Conservation (phyloP, 2,797 vertebrate genomes). For the Sebastes iracundus region DNA sequence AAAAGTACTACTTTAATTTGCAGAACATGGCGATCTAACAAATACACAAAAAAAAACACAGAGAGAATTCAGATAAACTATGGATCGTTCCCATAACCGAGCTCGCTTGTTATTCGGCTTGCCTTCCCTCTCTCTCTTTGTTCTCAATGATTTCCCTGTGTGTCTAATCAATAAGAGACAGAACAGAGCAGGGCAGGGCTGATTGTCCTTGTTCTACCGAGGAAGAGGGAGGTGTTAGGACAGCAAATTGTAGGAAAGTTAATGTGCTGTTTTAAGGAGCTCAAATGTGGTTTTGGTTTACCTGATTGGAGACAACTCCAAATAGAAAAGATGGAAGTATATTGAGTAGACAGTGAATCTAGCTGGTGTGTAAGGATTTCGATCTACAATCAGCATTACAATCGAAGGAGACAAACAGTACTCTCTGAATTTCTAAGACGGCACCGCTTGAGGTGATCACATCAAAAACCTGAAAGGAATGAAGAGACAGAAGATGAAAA, state of each 20-base stretch:
- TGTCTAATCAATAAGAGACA: slow-evolving; percentile 68
- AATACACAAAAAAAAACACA: slow-evolving; percentile 20
- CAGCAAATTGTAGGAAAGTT: slow-evolving; percentile 7
- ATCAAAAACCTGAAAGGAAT: neutral
- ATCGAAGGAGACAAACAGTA: neutral
- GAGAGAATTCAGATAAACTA: slow-evolving; percentile 45
- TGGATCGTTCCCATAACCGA: slow-evolving; percentile 76
- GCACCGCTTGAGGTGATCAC: neutral
- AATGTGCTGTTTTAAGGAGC: neutral
- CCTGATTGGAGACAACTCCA: neutral
- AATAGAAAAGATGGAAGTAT: neutral
- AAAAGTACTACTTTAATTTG: slow-evolving; percentile 7
- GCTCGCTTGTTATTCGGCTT: slow-evolving; percentile 46
- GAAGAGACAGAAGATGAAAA: neutral
- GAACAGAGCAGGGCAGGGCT: slow-evolving; percentile 37
- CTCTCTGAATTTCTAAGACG: neutral
- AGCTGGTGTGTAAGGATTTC: neutral
- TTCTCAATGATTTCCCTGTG: slow-evolving; percentile 63
- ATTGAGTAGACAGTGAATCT: neutral
- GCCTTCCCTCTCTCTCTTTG: slow-evolving; percentile 41
- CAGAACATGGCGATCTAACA: slow-evolving; percentile 7
- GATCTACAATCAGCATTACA: neutral
- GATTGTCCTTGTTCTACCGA: slow-evolving; percentile 60
- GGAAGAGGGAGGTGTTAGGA: slow-evolving; percentile 18
- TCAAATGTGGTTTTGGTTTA: slow-evolving; percentile 2